Base-by-base conservation (phyloP, 2,113 vertebrate genomes). In the cattle (Bos taurus) region DNA sequence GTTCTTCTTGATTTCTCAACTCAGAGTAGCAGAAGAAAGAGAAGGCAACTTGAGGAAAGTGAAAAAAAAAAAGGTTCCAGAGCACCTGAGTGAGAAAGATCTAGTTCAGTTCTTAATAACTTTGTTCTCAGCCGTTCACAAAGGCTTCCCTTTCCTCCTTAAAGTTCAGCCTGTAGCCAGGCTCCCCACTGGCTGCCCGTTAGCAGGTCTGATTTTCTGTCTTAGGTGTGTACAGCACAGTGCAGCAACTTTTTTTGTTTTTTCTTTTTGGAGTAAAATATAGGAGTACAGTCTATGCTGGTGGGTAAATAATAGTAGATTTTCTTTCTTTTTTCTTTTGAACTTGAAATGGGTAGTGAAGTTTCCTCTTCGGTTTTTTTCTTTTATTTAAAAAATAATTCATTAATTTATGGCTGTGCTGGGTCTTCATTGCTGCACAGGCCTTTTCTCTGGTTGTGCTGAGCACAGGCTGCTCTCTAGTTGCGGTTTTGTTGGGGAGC, bases 241-340 rank as follows among this genome's bases (percentile, higher is more conserved):
- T 67, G 33, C 71, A 64, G 30, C 14, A 11, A 36, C 23, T 14
- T 7, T n/a, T 64, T 60, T 67, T n/a, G 46, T 57, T 25, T 25
- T 81, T 28, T 50, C 9, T 81, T 81, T 30, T 30, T 11, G 57
- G 33, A 36, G 3, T 67, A 30, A 90, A 90, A 60, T 52, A 2
- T 2, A 62, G 85, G 36, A 43, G 28, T n/a, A 19, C 23, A 2
- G 88, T 91, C 46, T 46, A 0, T 60, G 36, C 60, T 23, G 3
- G 3, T 54, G 30, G 52, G 77, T 88, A 71, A 71, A 36, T 67
- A 62, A 25, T 26, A 71, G 23, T 80, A 60, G 7, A 3, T 57
- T 74, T 50, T 17, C 16, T 86, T 95, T n/a, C 78, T 82, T 91
- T 95, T 90, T 95, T 43, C 80, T 83, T 89, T 96, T 36, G 62